These are phyloP conservation scores for Formica aserva DNA, from an alignment of 2,888 invertebrate species.

Conservation along the genomic window DNA sequence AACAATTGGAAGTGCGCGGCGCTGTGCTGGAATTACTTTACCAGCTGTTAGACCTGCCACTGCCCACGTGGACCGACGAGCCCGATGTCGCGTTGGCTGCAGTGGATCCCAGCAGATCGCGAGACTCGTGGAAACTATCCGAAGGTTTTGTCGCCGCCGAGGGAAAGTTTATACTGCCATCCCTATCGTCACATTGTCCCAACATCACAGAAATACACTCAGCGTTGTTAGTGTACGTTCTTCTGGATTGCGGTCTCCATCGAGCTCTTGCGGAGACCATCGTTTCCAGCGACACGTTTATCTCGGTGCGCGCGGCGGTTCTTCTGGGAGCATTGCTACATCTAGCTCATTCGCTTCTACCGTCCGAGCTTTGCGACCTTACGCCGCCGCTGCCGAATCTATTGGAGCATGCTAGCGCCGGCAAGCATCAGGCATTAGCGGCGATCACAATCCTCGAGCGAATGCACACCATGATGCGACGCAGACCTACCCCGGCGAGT, in stretches of 20 bases:
- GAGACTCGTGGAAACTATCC: conserved; percentile 94
- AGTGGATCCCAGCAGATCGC: conserved; percentile 90
- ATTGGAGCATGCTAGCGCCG: conserved; percentile 92
- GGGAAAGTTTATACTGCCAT: conserved; percentile 94
- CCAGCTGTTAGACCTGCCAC: conserved; percentile 94
- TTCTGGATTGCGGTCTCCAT: conserved; percentile 94
- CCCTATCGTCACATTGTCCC: conserved; percentile 93
- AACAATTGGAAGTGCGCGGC: conserved; percentile 96
- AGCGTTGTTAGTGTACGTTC: conserved; percentile 94
- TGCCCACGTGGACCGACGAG: conserved; percentile 97
- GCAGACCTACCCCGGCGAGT: conserved; percentile 93
- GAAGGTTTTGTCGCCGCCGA: conserved; percentile 98
- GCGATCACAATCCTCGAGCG: conserved; percentile 93
- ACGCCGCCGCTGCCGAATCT: conserved; percentile 94
- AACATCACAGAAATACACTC: conserved; percentile 97
- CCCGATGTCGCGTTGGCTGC: conserved; percentile 95
- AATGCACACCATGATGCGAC: conserved; percentile 93
- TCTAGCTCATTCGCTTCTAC: conserved; percentile 94
- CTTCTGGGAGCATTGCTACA: conserved; percentile 95
- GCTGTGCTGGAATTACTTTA: conserved; percentile 96
- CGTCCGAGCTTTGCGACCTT: conserved; percentile 94
- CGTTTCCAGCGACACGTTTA: conserved; percentile 94
- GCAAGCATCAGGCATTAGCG: conserved; percentile 93
- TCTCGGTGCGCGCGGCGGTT: conserved; percentile 96
- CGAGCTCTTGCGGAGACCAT: conserved; percentile 97